A percentile compares a stretch with the other conserved stretches of the same genome.
Conservation (phyloP, 2,888 invertebrate species). For the Stenodema calcarata region DNA sequence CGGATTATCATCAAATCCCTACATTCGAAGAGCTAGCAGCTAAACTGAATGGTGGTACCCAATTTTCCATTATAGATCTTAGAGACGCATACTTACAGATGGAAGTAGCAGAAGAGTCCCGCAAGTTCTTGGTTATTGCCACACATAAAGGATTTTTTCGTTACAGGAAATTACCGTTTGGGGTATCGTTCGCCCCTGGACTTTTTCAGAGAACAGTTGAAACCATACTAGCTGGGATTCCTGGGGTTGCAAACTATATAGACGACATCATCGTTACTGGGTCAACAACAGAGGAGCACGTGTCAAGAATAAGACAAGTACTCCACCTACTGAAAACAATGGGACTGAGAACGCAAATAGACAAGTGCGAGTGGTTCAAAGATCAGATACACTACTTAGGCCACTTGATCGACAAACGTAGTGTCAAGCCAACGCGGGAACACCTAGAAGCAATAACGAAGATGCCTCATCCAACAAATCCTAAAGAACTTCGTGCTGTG, state of each 20-base stretch:
- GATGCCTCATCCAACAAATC: too few species aligned
- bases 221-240: not conserved
- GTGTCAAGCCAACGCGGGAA: not conserved
- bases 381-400: not conserved
- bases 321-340: not conserved
- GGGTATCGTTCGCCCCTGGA: not conserved
- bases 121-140: not conserved
- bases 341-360: not conserved
- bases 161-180: not conserved
- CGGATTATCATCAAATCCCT: not conserved
- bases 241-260: too few species aligned
- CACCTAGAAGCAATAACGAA: not conserved
- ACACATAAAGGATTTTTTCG: too few species aligned
- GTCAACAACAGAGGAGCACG: not conserved
- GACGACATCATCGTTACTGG: not conserved
- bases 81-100: too few species aligned
- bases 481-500: too few species aligned
- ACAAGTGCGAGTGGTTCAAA: not conserved
- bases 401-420: not conserved
- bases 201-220: not conserved
- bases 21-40: not conserved
- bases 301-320: not conserved
- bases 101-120: not conserved
- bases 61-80: too few species aligned
- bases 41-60: too few species aligned